Evolutionary conservation across 2,113 vertebrate species (phyloP).

Genomic region (Toxotes chatareus): DNA sequence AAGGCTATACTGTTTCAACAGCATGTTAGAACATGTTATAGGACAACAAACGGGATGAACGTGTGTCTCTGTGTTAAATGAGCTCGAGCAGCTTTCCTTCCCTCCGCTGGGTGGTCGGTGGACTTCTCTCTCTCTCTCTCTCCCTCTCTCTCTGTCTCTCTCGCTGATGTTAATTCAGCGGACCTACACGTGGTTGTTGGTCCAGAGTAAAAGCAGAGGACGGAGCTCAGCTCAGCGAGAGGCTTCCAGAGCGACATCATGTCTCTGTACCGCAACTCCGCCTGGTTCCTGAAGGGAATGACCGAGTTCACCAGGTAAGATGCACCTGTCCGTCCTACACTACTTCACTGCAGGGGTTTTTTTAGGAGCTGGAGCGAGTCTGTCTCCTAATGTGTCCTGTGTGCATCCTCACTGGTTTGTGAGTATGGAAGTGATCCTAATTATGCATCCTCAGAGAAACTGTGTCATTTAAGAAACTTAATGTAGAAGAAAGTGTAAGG

Average conservation of each 20-base stretch:
- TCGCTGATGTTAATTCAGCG: conserved; percentile 20
- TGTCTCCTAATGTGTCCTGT: not conserved
- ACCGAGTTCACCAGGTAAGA: conserved; percentile 86
- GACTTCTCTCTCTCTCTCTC: not conserved
- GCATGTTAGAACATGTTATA: too few relatives aligned
- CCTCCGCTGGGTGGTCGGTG: conserved; percentile 37
- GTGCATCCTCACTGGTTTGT: not conserved
- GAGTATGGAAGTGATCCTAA: not conserved
- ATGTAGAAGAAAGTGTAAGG: not conserved
- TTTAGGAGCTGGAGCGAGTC: not conserved
- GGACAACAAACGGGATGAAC: too few relatives aligned
- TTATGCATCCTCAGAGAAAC: not conserved
- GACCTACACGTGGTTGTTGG: conserved; percentile 66
- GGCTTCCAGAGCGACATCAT: conserved; percentile 70
- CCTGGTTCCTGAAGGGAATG: conserved; percentile 85
- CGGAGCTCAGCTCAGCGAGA: conserved; percentile 50
- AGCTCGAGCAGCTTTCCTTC: not conserved
- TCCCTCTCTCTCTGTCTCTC: not conserved
- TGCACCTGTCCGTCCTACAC: not conserved
- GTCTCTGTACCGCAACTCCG: conserved; percentile 87
- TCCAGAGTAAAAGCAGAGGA: conserved; percentile 61
- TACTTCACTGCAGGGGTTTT: not conserved
- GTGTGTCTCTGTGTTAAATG: too few relatives aligned
- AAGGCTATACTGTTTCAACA: too few relatives aligned
- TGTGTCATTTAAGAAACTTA: not conserved